phyloP scores from a whole-genome alignment of 1,140 invertebrate genomes.

The Ips nitidus region DNA sequence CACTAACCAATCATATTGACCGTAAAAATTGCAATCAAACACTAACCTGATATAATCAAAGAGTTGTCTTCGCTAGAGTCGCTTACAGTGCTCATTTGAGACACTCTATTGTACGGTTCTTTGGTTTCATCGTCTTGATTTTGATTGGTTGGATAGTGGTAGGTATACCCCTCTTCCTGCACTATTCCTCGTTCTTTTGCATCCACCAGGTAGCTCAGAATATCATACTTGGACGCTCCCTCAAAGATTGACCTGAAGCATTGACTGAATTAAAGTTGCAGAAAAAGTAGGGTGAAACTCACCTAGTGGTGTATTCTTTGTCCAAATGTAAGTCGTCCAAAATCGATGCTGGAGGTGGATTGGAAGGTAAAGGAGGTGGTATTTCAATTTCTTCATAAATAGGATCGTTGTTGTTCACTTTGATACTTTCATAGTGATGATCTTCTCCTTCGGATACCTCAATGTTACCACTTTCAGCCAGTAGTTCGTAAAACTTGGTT shows the following conservation, averaged over 20 bases:
- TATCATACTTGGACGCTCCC: slow-evolving; percentile 84
- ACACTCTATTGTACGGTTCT: slow-evolving; percentile 54
- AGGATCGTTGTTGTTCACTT: slow-evolving; percentile 68
- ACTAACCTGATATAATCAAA: slow-evolving; percentile 53
- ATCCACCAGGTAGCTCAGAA: slow-evolving; percentile 83
- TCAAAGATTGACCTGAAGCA: slow-evolving; percentile 71
- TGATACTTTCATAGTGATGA: slow-evolving; percentile 78
- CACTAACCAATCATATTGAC: too few relatives aligned
- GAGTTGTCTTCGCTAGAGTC: slow-evolving; percentile 72
- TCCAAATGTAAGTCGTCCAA: slow-evolving; percentile 60
- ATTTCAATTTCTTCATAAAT: slow-evolving; percentile 89
- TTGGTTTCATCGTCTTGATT: slow-evolving; percentile 61
- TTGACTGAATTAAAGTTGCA: slow-evolving; percentile 12
- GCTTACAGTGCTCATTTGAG: slow-evolving; percentile 62
- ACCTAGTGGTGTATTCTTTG: slow-evolving; percentile 59
- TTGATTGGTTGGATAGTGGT: slow-evolving; percentile 57
- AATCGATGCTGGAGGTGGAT: slow-evolving; percentile 66
- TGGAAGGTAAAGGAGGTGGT: slow-evolving; percentile 73
- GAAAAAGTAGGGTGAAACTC: slow-evolving; percentile 33
- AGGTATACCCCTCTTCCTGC: slow-evolving; percentile 63
- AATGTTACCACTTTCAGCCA: slow-evolving; percentile 65
- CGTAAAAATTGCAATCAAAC: not conserved
- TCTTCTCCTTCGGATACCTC: slow-evolving; percentile 63
- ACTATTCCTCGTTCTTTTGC: slow-evolving; percentile 74
- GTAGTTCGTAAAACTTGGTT: slow-evolving; percentile 68